Percentiles rank a stretch among this genome's conserved stretches.
Conservation (phyloP, 2,797 vertebrate species). For the Etheostoma nigrum region DNA sequence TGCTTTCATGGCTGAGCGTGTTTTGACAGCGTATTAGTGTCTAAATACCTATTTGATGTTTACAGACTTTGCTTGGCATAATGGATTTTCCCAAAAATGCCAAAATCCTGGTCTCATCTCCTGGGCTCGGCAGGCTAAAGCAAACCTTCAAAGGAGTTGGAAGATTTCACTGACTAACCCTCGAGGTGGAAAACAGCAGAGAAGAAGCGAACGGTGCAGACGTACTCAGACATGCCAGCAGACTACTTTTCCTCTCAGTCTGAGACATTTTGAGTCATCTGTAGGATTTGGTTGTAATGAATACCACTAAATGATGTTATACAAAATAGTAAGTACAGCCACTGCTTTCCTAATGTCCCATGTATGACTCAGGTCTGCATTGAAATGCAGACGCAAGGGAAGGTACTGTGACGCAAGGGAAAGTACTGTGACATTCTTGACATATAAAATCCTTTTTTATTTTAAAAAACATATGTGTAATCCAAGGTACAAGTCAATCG, state of each 20-base stretch:
- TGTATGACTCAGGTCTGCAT: not conserved
- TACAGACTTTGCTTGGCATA: constrained; percentile 31
- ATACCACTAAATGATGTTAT: no score
- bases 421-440: no score
- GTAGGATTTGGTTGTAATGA: not conserved
- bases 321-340: no score
- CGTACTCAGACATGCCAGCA: constrained; percentile 20
- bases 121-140: constrained; percentile 34
- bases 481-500: no score
- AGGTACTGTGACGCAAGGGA: no score
- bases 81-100: constrained; percentile 52
- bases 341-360: no score
- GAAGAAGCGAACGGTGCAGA: constrained; percentile 26
- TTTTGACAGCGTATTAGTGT: constrained; percentile 37
- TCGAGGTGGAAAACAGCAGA: constrained; percentile 41
- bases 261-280: not conserved
- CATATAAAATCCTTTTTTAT: no score
- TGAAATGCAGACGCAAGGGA: not conserved
- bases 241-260: constrained; percentile 12
- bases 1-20: not conserved
- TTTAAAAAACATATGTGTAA: no score
- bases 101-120: constrained; percentile 41
- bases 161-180: constrained; percentile 49
- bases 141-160: constrained; percentile 55
- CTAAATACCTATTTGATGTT: constrained; percentile 42